Evolutionary conservation across 2,888 invertebrate species (phyloP).

Genomic region (Euzophera pinguis): DNA sequence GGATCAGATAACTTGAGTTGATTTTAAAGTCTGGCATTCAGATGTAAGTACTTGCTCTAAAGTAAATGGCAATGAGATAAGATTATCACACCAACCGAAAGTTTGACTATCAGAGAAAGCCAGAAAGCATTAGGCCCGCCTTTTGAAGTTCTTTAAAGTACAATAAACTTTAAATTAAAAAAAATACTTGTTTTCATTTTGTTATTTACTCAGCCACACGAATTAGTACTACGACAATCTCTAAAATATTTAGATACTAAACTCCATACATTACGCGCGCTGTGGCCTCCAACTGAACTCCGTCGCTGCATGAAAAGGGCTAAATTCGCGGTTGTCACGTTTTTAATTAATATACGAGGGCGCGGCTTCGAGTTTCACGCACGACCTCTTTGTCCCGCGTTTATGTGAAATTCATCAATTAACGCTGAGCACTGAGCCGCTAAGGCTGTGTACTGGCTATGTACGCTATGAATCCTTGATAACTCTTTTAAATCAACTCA

Average conservation of each 20-base stretch:
- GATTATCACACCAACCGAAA: too few relatives aligned
- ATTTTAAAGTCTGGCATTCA: too few relatives aligned
- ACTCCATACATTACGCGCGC: constrained; percentile 28
- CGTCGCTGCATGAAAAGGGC: constrained; percentile 57
- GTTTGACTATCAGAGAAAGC: too few relatives aligned
- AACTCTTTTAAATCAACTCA: too few relatives aligned
- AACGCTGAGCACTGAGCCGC: constrained; percentile 25
- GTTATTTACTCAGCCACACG: not conserved
- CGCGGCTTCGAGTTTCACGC: constrained; percentile 40
- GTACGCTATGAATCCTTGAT: too few relatives aligned
- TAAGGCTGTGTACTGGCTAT: not conserved
- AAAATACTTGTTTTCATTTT: too few relatives aligned
- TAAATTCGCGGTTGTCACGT: constrained; percentile 66
- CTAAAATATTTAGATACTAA: constrained; percentile 38
- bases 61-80: too few relatives aligned
- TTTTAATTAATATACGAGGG: constrained; percentile 74
- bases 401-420: constrained; percentile 63
- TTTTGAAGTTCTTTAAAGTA: too few relatives aligned
- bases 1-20: too few relatives aligned
- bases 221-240: not conserved
- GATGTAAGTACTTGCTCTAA: too few relatives aligned
- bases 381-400: constrained; percentile 41
- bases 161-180: too few relatives aligned
- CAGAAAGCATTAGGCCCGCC: too few relatives aligned
- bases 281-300: constrained; percentile 31